phyloP scores from a whole-genome alignment of 2,113 vertebrate genomes.

The Xenotilapia longispinis region DNA sequence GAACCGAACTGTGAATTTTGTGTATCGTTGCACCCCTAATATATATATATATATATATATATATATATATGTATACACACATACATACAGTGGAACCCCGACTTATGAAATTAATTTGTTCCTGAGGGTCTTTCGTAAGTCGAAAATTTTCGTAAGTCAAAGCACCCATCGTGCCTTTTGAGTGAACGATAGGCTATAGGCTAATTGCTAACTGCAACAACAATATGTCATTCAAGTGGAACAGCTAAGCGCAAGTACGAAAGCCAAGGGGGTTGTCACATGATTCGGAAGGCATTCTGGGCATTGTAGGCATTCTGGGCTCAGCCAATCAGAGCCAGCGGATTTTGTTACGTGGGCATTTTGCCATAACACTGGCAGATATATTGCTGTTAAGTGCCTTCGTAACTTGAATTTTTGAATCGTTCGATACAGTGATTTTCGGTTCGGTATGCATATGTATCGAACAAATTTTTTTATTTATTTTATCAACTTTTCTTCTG shows the following conservation, averaged over 20 bases:
- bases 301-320: neutral
- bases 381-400: neutral
- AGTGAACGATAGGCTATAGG: neutral
- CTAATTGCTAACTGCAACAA: neutral
- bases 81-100: neutral
- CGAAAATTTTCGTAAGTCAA: rapidly evolving
- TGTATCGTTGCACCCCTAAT: too few species aligned
- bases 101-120: neutral
- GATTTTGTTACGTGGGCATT: neutral
- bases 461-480: rapidly evolving
- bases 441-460: neutral
- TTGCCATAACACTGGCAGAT: neutral
- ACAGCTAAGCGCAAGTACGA: rapidly evolving
- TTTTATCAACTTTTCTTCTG: neutral
- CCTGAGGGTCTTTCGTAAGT: neutral
- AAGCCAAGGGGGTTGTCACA: neutral
- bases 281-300: neutral
- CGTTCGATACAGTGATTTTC: neutral
- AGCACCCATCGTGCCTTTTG: neutral
- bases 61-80: too few species aligned
- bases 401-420: neutral
- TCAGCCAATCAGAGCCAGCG: neutral
- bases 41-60: neutral
- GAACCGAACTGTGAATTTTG: too few species aligned
- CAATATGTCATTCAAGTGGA: neutral